Conservation (phyloP, 2,113 vertebrate genomes). For the Halcyon senegalensis region DNA sequence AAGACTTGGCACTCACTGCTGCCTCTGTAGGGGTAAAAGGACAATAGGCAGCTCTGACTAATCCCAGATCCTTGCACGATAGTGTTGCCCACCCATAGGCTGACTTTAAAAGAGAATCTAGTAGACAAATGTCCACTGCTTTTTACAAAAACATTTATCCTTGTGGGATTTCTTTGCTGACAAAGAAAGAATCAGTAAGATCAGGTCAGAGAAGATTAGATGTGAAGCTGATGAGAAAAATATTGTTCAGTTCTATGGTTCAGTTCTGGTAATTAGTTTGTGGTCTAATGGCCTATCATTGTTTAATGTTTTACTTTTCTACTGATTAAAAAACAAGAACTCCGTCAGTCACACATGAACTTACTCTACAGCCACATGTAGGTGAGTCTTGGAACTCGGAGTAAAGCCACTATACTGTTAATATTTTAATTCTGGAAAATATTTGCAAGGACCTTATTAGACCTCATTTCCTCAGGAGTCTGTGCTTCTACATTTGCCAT, state of each 20-base stretch:
- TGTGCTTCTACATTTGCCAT: not conserved
- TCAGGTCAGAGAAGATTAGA: not conserved
- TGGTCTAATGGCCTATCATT: not conserved
- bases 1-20: not conserved
- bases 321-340: not conserved
- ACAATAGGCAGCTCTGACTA: not conserved
- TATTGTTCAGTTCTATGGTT: not conserved
- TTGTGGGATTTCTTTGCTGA: not conserved
- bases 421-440: not conserved
- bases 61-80: not conserved
- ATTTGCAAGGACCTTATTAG: not conserved
- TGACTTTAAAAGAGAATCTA: not conserved
- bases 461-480: not conserved
- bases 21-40: not conserved
- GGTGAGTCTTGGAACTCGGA: not conserved
- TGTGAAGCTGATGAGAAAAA: not conserved
- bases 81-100: rapidly evolving
- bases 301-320: not conserved
- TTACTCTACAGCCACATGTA: not conserved
- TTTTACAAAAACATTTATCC: not conserved
- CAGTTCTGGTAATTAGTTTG: not conserved
- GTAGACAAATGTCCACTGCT: not conserved
- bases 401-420: not conserved
- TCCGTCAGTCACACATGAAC: not conserved
- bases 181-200: not conserved